Conservation (phyloP, 1,140 invertebrate genomes). For the Eulimnadia texana region DNA sequence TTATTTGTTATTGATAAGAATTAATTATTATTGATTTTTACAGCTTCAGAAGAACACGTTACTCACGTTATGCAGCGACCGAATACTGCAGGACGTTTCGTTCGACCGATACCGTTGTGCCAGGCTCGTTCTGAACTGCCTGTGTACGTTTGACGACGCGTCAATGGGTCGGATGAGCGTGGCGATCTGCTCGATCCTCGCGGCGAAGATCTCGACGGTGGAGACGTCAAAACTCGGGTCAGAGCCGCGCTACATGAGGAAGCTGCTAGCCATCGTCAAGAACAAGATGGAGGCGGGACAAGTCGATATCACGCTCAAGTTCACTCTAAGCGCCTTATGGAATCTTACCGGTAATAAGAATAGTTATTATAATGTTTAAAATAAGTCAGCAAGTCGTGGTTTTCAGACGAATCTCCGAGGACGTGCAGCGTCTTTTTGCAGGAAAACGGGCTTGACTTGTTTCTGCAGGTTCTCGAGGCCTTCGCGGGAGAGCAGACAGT, state of each 20-base stretch:
- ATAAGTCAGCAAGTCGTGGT: no score
- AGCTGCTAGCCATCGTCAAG: constrained; percentile 51
- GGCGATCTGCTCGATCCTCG: constrained; percentile 62
- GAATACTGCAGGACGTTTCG: constrained; percentile 57
- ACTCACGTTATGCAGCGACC: constrained; percentile 59
- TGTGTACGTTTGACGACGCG: constrained; percentile 53
- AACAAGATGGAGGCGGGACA: constrained; percentile 41
- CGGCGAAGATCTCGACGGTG: constrained; percentile 54
- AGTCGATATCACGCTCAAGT: constrained; percentile 62
- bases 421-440: constrained; percentile 58
- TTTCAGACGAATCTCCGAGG: constrained; percentile 51
- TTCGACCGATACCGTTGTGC: constrained; percentile 61
- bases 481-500: constrained; percentile 49
- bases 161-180: constrained; percentile 68
- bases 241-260: constrained; percentile 53
- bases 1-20: neutral
- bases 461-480: constrained; percentile 47
- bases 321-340: constrained; percentile 66
- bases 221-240: constrained; percentile 57
- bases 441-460: constrained; percentile 51
- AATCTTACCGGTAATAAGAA: constrained; percentile 55
- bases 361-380: no score
- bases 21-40: neutral
- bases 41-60: constrained; percentile 64
- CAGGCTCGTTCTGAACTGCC: constrained; percentile 55